Percentiles rank a stretch among this genome's conserved stretches.
Conservation (phyloP, 2,113 vertebrate genomes). For the Heterotis niloticus region DNA sequence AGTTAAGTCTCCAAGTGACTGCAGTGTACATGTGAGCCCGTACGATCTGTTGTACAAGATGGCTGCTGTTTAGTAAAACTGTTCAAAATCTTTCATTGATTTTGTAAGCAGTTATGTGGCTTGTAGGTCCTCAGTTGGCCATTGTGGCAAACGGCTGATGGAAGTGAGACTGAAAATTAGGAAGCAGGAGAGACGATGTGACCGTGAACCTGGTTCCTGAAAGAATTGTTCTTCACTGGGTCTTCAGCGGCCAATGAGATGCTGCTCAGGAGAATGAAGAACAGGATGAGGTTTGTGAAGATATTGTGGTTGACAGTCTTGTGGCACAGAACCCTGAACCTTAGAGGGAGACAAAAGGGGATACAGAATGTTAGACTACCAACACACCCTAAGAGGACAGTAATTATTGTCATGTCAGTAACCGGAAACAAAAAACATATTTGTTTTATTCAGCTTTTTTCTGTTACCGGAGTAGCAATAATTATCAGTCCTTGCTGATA, state of each 20-base stretch:
- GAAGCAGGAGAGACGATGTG: neutral
- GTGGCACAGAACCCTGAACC: slow-evolving; percentile 94
- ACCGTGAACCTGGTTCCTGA: slow-evolving; percentile 81
- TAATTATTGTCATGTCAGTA: no score
- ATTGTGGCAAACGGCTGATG: neutral
- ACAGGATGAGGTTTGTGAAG: slow-evolving; percentile 99
- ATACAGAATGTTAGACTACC: neutral
- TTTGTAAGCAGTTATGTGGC: neutral
- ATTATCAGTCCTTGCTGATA: neutral
- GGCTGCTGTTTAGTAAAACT: neutral
- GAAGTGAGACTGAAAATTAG: neutral
- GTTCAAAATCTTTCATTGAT: slow-evolving; percentile 10
- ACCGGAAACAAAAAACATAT: neutral
- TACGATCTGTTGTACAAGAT: neutral
- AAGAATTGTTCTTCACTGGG: slow-evolving; percentile 85
- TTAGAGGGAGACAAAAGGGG: slow-evolving; percentile 37
- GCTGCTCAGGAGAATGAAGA: slow-evolving; percentile 99
- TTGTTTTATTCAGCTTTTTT: neutral
- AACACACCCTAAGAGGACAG: no score
- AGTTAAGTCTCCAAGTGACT: slow-evolving; percentile 12
- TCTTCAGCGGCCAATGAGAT: slow-evolving; percentile 96
- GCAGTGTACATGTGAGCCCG: neutral
- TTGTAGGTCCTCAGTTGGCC: neutral
- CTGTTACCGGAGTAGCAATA: no score
- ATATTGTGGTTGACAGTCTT: slow-evolving; percentile 95